A percentile compares a stretch with the other conserved stretches of the same genome.
Conservation (phyloP, 2,113 vertebrate species). For the Mus musculus region GRCm39 chr4:147472501-147473000, state of each 20-base stretch:
- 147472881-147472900: not conserved
- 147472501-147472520: too few species aligned
- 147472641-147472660: too few species aligned
- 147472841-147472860: not conserved
- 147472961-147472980: too few species aligned
- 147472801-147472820: not conserved
- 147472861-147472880: too few species aligned
- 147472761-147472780: not conserved
- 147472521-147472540: not conserved
- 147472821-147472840: not conserved
- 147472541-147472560: not conserved
- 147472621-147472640: not conserved
- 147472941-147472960: too few species aligned
- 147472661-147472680: too few species aligned
- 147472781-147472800: not conserved
- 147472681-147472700: not conserved
- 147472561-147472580: too few species aligned
- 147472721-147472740: not conserved
- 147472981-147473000: too few species aligned
- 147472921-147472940: not conserved
- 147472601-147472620: not conserved
- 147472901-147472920: not conserved
- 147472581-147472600: too few species aligned
- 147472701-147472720: not conserved
- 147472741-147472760: too few species aligned